Percentiles rank a stretch among this genome's conserved stretches.
These are phyloP conservation scores for Todus mexicanus DNA, from an alignment of 2,797 vertebrate species.

Conservation along the genomic window DNA sequence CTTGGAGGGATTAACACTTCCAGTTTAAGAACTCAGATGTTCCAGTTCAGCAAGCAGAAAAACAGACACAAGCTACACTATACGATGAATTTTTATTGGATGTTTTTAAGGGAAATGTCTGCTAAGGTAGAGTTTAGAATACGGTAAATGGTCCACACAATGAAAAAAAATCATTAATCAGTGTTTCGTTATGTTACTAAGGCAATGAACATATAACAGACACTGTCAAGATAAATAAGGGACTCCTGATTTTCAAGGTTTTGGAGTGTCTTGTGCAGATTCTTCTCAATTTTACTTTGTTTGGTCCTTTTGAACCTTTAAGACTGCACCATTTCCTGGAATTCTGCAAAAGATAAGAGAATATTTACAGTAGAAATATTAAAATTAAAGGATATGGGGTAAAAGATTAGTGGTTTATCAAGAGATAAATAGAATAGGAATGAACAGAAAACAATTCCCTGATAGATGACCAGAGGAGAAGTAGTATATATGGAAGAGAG, in stretches of 20 bases:
- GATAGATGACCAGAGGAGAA: not conserved
- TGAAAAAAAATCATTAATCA: not conserved
- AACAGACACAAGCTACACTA: not conserved
- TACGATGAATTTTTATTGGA: slow-evolving; percentile 66
- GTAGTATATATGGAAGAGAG: not conserved
- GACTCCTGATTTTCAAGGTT: slow-evolving; percentile 22
- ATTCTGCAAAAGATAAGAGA: slow-evolving; percentile 81
- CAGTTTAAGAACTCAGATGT: not conserved
- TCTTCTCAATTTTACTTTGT: not conserved
- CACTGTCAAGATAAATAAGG: not conserved
- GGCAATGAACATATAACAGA: slow-evolving; percentile 20
- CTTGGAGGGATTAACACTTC: not conserved
- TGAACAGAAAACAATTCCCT: not conserved
- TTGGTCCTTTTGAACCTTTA: slow-evolving; percentile 69
- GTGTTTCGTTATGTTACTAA: slow-evolving; percentile 21
- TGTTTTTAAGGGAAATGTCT: slow-evolving; percentile 33
- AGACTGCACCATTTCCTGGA: slow-evolving; percentile 90
- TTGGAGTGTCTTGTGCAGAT: slow-evolving; percentile 29
- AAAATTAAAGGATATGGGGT: not conserved
- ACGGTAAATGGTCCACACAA: slow-evolving; percentile 22
- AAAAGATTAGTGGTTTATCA: not conserved
- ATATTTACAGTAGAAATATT: not conserved
- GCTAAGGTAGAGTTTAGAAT: slow-evolving; percentile 6
- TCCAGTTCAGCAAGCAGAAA: not conserved
- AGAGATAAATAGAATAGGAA: not conserved